These are phyloP conservation scores for Ophiodon elongatus DNA, from an alignment of 2,113 vertebrate genomes.

Conservation along the genomic window DNA sequence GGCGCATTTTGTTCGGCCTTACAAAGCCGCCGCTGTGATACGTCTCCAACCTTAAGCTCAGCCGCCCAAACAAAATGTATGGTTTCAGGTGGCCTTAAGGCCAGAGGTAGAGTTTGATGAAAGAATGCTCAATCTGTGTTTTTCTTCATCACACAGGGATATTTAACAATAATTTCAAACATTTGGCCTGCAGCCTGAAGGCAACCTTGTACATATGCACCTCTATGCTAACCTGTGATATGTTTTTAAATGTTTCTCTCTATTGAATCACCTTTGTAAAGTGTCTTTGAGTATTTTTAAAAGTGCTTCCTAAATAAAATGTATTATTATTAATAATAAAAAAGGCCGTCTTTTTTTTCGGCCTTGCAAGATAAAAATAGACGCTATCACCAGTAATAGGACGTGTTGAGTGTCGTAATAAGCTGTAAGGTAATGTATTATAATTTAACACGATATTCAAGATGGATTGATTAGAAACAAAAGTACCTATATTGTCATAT, in stretches of 20 bases:
- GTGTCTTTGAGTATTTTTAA: too few species aligned
- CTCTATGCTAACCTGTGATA: not conserved
- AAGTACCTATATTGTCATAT: too few species aligned
- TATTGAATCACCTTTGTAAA: too few species aligned
- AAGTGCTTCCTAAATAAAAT: too few species aligned
- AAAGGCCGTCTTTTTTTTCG: too few species aligned
- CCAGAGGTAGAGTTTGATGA: not conserved
- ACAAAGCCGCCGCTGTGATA: not conserved
- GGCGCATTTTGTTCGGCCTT: slow-evolving; percentile 3
- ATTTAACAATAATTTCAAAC: not conserved
- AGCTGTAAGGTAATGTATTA: too few species aligned
- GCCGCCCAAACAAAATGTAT: not conserved
- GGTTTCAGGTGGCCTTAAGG: not conserved
- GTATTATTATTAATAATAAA: too few species aligned
- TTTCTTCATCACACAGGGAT: not conserved
- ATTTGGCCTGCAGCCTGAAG: slow-evolving; percentile 1
- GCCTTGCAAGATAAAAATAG: too few species aligned
- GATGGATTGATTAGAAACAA: too few species aligned
- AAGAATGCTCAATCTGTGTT: not conserved
- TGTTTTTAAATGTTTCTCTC: too few species aligned
- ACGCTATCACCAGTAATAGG: not conserved
- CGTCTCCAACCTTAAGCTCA: slow-evolving; percentile 5
- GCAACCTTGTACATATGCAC: not conserved
- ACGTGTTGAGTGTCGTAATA: not conserved
- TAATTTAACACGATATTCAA: not conserved